Evolutionary conservation across 1,140 invertebrate species (phyloP), one percentile per base, ranked within the genome.

Genomic region (Drosophila pseudoobscura): DNA sequence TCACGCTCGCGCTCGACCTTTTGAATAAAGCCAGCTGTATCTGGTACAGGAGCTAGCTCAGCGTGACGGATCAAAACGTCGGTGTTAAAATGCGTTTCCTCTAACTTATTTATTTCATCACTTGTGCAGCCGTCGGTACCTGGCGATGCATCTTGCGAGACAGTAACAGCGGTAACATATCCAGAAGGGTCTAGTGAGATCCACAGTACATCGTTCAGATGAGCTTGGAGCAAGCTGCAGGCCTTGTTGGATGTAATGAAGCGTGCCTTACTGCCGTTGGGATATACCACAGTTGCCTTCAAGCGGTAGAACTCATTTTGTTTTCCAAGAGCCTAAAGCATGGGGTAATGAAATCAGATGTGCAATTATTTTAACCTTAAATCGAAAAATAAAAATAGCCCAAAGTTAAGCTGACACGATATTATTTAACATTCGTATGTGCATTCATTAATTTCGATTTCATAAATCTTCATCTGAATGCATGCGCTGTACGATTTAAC

Each of bases 1-100:
- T 97, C 96, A 78, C 95, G 95, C 92, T 99, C 98, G 62, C 95
- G 92, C 92, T 98, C 97, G 39, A 98, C 82, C 91, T 98, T 98
- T 84, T 98, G 96, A 78, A 99, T 97, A 80, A 97, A 99, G 13
- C 95, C 95, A 41, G 96, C 95, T 7, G 97, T 98, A 80, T 99
- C 98, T 53, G 98, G 98, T 94, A 94, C 92, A 51, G 96, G 96
- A 17, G 95, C 96, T 66, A 93, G 92, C 77, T 96, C 95, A 22
- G 95, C 94, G 78, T 96, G 94, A 59, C 94, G 93, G 11, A 97
- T 93, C 66, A 94, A 94, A 39, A 97, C 94, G 69, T 94, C 94
- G 2, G 96, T 96, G 69, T 94, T 95, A 85, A 96, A 95, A 57
- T 93, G 90, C 65, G 93, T 89, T 43, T 93, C 76, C 54, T 92